A percentile compares a stretch with the other conserved stretches of the same genome.
phyloP scores from a whole-genome alignment of 1,140 invertebrate genomes.

The Hylyphantes graminicola region DNA sequence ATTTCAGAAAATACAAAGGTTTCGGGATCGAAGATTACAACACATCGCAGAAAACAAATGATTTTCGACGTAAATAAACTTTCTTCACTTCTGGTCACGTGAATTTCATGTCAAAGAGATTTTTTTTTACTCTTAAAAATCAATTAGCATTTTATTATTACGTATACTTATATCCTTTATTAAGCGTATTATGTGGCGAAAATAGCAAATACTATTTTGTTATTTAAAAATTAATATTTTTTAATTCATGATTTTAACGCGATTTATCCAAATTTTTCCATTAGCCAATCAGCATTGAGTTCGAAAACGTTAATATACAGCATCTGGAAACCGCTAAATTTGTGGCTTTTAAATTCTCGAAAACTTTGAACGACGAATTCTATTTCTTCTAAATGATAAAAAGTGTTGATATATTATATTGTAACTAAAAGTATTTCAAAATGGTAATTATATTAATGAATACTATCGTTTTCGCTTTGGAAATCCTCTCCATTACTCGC shows the following conservation, averaged over 20 bases:
- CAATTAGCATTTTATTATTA: not conserved
- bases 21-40: not conserved
- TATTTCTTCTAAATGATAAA: too few species aligned
- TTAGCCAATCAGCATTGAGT: constrained; percentile 10
- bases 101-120: not conserved
- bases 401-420: too few species aligned
- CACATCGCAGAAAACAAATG: constrained; percentile 13
- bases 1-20: not conserved
- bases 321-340: not conserved
- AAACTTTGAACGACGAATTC: too few species aligned
- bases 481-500: not conserved
- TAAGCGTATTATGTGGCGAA: too few species aligned
- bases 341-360: not conserved
- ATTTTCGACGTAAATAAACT: constrained; percentile 16
- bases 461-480: not conserved
- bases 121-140: not conserved
- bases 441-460: not conserved
- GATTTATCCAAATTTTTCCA: not conserved
- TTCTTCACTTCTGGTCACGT: constrained; percentile 10
- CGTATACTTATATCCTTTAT: not conserved
- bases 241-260: not conserved
- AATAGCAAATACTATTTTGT: too few species aligned
- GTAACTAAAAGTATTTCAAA: not conserved
- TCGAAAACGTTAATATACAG: constrained; percentile 1
- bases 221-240: too few species aligned